Conservation (phyloP, 2,113 vertebrate species). For the Trichechus manatus region DNA sequence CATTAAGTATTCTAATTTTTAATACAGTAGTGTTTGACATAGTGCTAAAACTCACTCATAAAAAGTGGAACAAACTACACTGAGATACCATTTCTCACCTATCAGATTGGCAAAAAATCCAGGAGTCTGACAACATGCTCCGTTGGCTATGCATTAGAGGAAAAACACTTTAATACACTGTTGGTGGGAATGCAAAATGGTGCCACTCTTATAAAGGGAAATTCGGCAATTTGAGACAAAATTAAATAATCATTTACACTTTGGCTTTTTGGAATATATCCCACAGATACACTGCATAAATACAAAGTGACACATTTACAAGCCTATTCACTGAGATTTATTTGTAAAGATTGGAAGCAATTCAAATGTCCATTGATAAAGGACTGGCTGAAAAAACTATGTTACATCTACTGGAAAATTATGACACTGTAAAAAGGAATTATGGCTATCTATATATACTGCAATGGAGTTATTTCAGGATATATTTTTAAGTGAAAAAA, state of each 20-base stretch:
- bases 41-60: background rate
- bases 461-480: background rate
- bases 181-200: background rate
- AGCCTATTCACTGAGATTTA: background rate
- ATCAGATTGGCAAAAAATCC: background rate
- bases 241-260: background rate
- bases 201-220: background rate
- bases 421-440: slow-evolving; percentile 2
- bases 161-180: background rate
- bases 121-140: background rate
- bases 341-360: slow-evolving; percentile 34
- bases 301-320: background rate
- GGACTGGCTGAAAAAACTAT: background rate
- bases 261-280: background rate
- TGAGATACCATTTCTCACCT: background rate
- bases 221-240: slow-evolving; percentile 15
- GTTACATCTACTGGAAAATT: background rate
- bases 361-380: background rate
- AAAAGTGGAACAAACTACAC: background rate
- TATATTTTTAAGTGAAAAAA: slow-evolving; percentile 11
- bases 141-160: background rate
- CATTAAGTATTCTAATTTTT: background rate
- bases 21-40: background rate
- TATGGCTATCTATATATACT: background rate
- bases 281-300: slow-evolving; percentile 17